Evolutionary conservation across 2,888 invertebrate genomes (phyloP), one percentile per base, ranked within the genome.

Genomic region (Clusia tigrina): DNA sequence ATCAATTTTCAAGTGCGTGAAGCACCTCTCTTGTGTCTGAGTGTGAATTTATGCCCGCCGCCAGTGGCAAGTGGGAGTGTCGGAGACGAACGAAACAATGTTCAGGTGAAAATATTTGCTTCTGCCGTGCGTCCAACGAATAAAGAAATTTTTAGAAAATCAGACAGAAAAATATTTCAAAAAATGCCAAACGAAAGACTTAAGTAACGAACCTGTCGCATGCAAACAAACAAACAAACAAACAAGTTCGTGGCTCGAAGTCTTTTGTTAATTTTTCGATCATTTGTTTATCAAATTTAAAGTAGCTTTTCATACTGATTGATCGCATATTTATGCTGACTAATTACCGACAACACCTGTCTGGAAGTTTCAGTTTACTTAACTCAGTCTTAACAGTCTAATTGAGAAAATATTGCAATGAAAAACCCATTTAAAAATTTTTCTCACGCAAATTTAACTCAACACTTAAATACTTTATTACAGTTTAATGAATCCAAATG

Each of bases 1-100:
- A 58, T 60, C 59, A 57, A 55, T 58, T 51, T 23, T 18, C 42
- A 42, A 58, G 55, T 53, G 52, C 55, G 51, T 59, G 38, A 1
- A 22, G 15, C 20, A 32, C 32, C 12, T 32, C 6, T 9, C 32
- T 32, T 20, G 18, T 48, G 18, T 48, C 20, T 48, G 2, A 18
- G 2, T 48, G 48, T 20, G 2, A 32, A 9, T 32, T 9, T 9
- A 32, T 18, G 18, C n/a, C 42, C 42, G 42, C n/a, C n/a, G 42
- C 42, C 2, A n/a, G 42, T 42, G 42, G 48, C 3, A 15, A 20
- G 48, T 48, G 48, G 18, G 15, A n/a, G n/a, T 20, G 18, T 48
- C 20, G 2, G 22, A 20, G 18, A 32, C 48, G 18, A 3, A 20
- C 6, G n/a, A 42, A 3, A 20, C 3, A 48, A 48, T 48, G 48